Conservation (phyloP, 2,113 vertebrate species). For the Cariama cristata region DNA sequence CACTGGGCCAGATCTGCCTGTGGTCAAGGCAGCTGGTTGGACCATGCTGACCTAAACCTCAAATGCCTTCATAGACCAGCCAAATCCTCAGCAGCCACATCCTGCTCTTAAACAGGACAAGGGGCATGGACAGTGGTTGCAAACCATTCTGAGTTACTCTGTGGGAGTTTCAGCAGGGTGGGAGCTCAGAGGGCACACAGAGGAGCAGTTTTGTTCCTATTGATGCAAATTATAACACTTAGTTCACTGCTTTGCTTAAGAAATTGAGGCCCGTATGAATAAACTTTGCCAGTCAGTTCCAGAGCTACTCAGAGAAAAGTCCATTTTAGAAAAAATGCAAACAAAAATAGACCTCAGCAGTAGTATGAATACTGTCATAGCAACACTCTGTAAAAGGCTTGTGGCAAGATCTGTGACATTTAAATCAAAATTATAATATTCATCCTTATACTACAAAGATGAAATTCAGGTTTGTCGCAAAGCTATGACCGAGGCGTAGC, state of each 20-base stretch:
- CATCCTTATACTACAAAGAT: not conserved
- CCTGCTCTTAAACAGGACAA: not conserved
- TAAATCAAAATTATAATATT: not conserved
- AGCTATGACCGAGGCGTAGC: not conserved
- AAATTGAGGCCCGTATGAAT: not conserved
- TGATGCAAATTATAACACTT: not conserved
- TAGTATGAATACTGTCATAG: not conserved
- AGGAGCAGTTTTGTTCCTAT: not conserved
- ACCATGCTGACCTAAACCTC: not conserved
- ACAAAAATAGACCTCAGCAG: not conserved
- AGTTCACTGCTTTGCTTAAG: not conserved
- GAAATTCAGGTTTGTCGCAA: not conserved
- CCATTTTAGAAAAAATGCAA: not conserved
- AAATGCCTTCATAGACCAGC: not conserved
- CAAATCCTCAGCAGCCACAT: not conserved
- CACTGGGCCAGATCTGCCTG: not conserved
- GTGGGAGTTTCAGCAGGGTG: not conserved
- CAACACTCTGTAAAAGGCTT: not conserved
- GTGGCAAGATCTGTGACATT: not conserved
- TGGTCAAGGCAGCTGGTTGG: not conserved
- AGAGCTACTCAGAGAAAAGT: not conserved
- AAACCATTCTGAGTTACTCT: not conserved
- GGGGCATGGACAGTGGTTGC: not conserved
- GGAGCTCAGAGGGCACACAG: not conserved
- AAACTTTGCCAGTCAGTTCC: not conserved